These are phyloP conservation scores for Epizoanthus stellaris DNA, from an alignment of 92 coral and sea anemone genomes.

Conservation along the genomic window DNA sequence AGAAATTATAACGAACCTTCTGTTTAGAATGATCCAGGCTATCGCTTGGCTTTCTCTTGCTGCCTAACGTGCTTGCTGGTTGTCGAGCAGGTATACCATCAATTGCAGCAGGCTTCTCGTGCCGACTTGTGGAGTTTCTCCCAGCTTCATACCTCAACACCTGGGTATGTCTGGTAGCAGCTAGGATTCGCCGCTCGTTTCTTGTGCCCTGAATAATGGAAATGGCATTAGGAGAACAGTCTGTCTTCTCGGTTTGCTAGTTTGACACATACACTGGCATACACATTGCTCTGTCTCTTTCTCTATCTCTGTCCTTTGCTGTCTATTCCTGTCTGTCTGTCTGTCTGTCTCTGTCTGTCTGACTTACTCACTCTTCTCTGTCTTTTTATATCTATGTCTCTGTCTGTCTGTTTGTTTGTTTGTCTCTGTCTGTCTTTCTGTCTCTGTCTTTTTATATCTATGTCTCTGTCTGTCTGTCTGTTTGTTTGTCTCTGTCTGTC, in stretches of 20 bases:
- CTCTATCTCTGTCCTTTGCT: no score
- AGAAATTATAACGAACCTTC: background rate
- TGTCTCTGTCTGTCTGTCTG: no score
- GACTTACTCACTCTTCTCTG: no score
- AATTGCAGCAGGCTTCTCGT: no score
- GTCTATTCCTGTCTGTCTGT: background rate
- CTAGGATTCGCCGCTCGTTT: constrained; percentile 11
- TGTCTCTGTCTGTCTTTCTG: no score
- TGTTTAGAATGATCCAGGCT: background rate
- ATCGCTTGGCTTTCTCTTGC: constrained; percentile 25
- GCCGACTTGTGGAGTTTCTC: no score
- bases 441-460: no score
- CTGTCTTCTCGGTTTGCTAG: background rate
- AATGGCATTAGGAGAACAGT: background rate
- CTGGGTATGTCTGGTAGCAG: constrained; percentile 24
- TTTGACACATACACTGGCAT: background rate
- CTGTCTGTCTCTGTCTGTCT: background rate
- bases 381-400: no score
- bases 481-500: no score
- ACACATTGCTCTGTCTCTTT: no score
- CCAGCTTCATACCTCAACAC: background rate
- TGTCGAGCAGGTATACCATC: background rate
- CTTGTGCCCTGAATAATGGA: background rate
- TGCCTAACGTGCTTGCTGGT: background rate
- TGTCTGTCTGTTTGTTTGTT: no score